These are phyloP conservation scores for Ptycholaimellus sp. DNA, from an alignment of 2,888 invertebrate genomes.

Conservation along the genomic window DNA sequence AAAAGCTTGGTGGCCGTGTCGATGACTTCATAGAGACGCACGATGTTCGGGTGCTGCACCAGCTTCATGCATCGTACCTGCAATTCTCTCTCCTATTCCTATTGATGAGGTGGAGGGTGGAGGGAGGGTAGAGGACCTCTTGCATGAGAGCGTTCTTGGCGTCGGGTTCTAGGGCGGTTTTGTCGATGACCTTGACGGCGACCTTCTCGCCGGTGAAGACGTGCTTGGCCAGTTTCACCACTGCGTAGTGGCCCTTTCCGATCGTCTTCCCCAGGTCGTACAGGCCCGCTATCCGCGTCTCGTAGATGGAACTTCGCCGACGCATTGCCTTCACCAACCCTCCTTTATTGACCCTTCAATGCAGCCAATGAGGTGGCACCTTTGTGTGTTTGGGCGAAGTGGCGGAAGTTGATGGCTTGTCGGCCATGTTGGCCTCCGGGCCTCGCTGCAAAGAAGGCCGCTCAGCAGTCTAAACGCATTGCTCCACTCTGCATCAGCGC, in stretches of 20 bases:
- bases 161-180: slow-evolving; percentile 81
- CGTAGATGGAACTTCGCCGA: slow-evolving; percentile 21
- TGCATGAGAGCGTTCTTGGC: slow-evolving; percentile 85
- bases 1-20: slow-evolving; percentile 79
- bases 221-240: slow-evolving; percentile 86
- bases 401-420: too few species aligned
- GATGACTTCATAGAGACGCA: slow-evolving; percentile 89
- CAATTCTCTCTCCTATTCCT: too few species aligned
- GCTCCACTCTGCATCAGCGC: too few species aligned
- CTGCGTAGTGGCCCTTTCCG: slow-evolving; percentile 92
- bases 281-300: slow-evolving; percentile 74
- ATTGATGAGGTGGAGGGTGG: too few species aligned
- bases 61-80: slow-evolving; percentile 86
- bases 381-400: too few species aligned
- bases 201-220: slow-evolving; percentile 94
- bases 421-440: too few species aligned
- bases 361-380: too few species aligned
- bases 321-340: background rate
- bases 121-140: slow-evolving; percentile 32
- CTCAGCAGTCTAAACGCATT: too few species aligned
- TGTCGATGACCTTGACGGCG: slow-evolving; percentile 62
- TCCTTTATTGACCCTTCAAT: too few species aligned
- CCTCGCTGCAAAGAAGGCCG: too few species aligned
- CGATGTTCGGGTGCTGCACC: slow-evolving; percentile 96
- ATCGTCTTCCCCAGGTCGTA: slow-evolving; percentile 92